Base-by-base conservation (phyloP, 2,888 invertebrate genomes). In the Holacanthella duospinosa region DNA sequence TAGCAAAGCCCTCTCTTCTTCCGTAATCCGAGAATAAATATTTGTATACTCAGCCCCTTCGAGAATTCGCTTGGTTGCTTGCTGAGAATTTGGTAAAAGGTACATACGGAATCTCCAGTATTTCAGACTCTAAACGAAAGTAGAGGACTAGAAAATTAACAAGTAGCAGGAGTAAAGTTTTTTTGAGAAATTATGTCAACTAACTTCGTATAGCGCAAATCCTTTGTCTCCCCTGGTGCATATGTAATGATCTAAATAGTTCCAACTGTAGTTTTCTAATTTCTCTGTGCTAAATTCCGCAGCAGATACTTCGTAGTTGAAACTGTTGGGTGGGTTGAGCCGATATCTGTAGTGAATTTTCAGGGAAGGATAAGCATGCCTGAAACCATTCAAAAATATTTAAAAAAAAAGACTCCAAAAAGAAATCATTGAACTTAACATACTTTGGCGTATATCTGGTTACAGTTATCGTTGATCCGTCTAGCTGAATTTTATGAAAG, bases 211-310 rank as follows among this genome's bases (percentile, higher is more conserved):
- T 29, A 94, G 80, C 29, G 86, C 83, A 79, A 92, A 93, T 76
- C 93, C 93, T 0, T 89, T 89, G 76, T 94, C 93, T 0, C 95
- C 95, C 65, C 93, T 82, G 0, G 93, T 93, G 75, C 94, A 94
- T 68, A 96, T 93, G 76, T 95, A 96, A 77, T 94, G 91, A 79
- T 97, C 96, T 80, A 96, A 84, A 76, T 93, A 93, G 78, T 95
- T 96, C 96, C 96, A 97, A 79, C 93, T 94, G 77, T 90, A 96
- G 73, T 89, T 93, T 78, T 96, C 96, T 61, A 95, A 79, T 75
- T 93, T 92, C 78, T 96, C 94, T 0, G 93, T 93, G 1, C 88
- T 88, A 77, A 96, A 96, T 54, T 92, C 88, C 0, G 93, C 93
- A 83, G 90, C 91, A 0, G 94, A 95, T 44, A 93, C 88, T 77